Conservation (phyloP, 2,797 vertebrate genomes). For the Toxotes lorentzi region DNA sequence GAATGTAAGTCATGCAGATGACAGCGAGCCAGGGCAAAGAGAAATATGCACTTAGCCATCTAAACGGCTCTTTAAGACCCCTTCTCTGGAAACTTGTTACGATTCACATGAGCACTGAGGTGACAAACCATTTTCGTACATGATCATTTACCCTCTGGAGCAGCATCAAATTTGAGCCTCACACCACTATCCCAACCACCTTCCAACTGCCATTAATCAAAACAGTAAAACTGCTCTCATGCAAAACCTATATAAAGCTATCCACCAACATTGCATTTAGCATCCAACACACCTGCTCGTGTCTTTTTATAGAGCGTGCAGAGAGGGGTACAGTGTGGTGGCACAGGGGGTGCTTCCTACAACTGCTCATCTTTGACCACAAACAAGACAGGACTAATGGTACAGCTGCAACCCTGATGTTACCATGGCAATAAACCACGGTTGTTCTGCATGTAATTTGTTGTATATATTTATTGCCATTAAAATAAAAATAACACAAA, state of each 20-base stretch:
- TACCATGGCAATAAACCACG: neutral
- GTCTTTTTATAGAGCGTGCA: slow-evolving; percentile 78
- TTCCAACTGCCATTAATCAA: slow-evolving; percentile 64
- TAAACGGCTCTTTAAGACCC: neutral
- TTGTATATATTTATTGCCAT: too few species aligned
- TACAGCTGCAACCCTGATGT: slow-evolving; percentile 2
- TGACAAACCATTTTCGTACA: slow-evolving; percentile 17
- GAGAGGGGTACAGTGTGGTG: slow-evolving; percentile 17
- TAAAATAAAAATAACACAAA: neutral
- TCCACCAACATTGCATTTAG: slow-evolving; percentile 60
- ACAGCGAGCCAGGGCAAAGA: slow-evolving; percentile 14
- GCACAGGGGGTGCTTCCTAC: slow-evolving; percentile 31
- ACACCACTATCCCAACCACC: neutral
- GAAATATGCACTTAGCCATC: slow-evolving; percentile 11
- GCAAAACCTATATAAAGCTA: slow-evolving; percentile 79
- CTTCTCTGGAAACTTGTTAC: slow-evolving; percentile 11
- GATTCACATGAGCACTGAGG: neutral
- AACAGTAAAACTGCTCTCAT: slow-evolving; percentile 59
- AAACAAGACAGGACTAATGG: neutral
- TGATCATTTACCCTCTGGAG: slow-evolving; percentile 4
- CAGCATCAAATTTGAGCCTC: slow-evolving; percentile 34
- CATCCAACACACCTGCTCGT: slow-evolving; percentile 73
- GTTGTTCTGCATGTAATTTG: neutral
- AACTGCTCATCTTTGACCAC: slow-evolving; percentile 43
- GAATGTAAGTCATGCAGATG: slow-evolving; percentile 53